Conservation (phyloP, 1,140 invertebrate genomes). For the Eupristina koningsbergeri region DNA sequence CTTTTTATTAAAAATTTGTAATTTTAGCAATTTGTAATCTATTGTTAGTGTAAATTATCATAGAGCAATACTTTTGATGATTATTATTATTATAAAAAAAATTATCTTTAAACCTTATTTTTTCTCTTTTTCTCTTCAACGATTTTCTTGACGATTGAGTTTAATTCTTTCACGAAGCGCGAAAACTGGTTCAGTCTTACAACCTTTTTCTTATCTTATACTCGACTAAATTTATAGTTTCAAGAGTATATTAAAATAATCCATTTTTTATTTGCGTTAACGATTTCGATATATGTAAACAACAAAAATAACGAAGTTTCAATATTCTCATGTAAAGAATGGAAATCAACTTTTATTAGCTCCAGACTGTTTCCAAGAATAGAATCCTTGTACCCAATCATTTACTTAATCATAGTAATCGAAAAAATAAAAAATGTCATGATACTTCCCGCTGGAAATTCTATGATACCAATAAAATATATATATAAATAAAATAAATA, state of each 20-base stretch:
- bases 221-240: background rate
- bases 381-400: background rate
- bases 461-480: too few species aligned
- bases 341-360: background rate
- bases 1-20: too few species aligned
- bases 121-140: background rate
- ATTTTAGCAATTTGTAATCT: too few species aligned
- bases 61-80: background rate
- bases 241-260: background rate
- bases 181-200: constrained; percentile 22
- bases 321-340: background rate
- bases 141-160: background rate
- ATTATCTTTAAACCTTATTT: background rate
- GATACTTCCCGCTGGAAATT: too few species aligned
- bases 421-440: too few species aligned
- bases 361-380: background rate
- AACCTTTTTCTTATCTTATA: background rate
- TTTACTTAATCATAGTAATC: background rate
- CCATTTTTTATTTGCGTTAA: background rate
- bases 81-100: background rate
- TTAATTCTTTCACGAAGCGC: background rate
- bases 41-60: too few species aligned
- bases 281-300: background rate
- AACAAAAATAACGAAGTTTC: background rate
- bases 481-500: too few species aligned